phyloP scores from a whole-genome alignment of 2,113 vertebrate genomes.

The Ceuthmochares aereus region DNA sequence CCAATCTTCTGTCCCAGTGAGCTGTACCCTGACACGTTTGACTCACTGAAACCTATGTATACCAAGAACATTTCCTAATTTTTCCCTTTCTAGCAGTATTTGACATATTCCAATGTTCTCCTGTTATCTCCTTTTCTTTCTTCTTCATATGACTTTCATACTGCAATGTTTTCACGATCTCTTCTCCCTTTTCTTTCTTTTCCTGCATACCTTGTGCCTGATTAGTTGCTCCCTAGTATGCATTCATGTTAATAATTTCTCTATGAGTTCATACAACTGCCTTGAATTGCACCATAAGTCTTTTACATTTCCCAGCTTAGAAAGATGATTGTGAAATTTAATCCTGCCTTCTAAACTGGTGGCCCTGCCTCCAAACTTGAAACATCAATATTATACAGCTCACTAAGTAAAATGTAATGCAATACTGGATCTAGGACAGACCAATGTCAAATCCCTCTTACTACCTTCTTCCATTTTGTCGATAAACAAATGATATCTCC shows the following conservation, averaged over 20 bases:
- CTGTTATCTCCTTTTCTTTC: neutral
- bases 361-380: neutral
- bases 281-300: neutral
- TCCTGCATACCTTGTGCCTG: neutral
- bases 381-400: neutral
- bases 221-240: neutral
- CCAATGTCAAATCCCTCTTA: neutral
- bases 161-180: neutral
- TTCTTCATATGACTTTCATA: neutral
- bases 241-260: neutral
- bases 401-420: neutral
- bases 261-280: neutral
- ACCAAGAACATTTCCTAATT: neutral
- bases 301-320: neutral
- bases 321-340: neutral
- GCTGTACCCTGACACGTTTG: neutral
- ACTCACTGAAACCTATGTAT: neutral
- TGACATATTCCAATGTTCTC: neutral
- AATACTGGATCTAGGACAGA: neutral
- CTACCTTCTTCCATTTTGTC: neutral
- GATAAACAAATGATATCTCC: neutral
- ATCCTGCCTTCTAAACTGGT: neutral
- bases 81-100: neutral
- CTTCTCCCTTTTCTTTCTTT: neutral
- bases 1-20: neutral